Evolutionary conservation across 2,888 invertebrate species (phyloP).

Genomic region (Tenodera sinensis): DNA sequence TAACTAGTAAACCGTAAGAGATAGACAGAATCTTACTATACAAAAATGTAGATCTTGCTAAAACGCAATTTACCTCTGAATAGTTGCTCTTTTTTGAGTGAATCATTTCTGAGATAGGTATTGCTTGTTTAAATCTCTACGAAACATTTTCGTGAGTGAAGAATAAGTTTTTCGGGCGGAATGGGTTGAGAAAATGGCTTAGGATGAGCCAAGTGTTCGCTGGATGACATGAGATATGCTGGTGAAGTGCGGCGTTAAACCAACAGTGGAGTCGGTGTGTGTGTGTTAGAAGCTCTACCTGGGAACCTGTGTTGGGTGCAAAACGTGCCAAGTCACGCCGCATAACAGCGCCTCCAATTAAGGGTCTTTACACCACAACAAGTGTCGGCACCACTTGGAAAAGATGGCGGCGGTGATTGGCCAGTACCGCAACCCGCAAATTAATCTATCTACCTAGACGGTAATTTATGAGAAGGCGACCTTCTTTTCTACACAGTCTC

Average conservation of each 20-base stretch:
- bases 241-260: not conserved
- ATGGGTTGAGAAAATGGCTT: too few relatives aligned
- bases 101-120: too few relatives aligned
- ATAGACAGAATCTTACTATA: too few relatives aligned
- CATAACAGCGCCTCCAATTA: not conserved
- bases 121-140: too few relatives aligned
- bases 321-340: not conserved
- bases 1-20: too few relatives aligned
- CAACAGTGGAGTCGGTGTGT: not conserved
- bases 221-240: not conserved
- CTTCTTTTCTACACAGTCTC: not conserved
- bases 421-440: not conserved
- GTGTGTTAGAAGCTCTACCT: not conserved
- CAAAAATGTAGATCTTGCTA: too few relatives aligned
- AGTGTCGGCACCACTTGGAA: not conserved
- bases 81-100: too few relatives aligned
- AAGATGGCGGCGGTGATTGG: not conserved
- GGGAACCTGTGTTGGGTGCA: not conserved
- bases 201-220: not conserved
- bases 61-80: too few relatives aligned
- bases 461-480: not conserved
- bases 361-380: not conserved
- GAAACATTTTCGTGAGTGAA: too few relatives aligned
- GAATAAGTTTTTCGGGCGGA: too few relatives aligned
- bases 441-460: not conserved